Percentiles rank a stretch among this genome's conserved stretches.
Evolutionary conservation across 2,888 invertebrate species (phyloP).

Genomic region (Lasioglossum villosulum): DNA sequence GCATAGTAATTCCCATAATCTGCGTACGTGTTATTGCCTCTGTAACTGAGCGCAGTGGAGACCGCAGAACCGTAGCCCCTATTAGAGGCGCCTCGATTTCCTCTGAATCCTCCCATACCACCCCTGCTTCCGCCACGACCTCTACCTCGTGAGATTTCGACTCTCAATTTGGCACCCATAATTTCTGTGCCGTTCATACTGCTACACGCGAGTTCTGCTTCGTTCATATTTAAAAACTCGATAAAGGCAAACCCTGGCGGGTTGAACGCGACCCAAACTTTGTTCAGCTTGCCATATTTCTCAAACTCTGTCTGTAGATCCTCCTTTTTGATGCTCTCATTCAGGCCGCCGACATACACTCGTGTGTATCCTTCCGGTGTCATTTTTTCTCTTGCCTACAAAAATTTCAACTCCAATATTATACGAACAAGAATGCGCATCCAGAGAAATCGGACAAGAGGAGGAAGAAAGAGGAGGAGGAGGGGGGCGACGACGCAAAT

Average conservation of each 20-base stretch:
- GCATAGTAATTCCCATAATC: constrained; percentile 83
- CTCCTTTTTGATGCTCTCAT: constrained; percentile 95
- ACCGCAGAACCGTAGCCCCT: constrained; percentile 84
- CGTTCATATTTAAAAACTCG: constrained; percentile 94
- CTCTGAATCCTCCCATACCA: constrained; percentile 87
- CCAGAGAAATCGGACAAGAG: constrained; percentile 5
- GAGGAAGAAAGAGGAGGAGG: not conserved
- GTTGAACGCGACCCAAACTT: constrained; percentile 97
- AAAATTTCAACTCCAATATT: constrained; percentile 37
- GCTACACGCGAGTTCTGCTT: constrained; percentile 95
- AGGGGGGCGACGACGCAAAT: not conserved
- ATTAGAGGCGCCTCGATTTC: constrained; percentile 86
- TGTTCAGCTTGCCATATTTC: constrained; percentile 96
- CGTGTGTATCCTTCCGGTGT: constrained; percentile 87
- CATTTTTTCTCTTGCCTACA: constrained; percentile 75
- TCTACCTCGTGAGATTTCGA: constrained; percentile 94
- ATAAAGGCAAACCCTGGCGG: constrained; percentile 98
- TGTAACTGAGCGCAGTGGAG: constrained; percentile 84
- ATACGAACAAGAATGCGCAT: constrained; percentile 26
- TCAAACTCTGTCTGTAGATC: constrained; percentile 96
- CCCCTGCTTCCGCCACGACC: constrained; percentile 89
- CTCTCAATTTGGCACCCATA: constrained; percentile 94
- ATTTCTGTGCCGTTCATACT: constrained; percentile 95
- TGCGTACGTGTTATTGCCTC: constrained; percentile 85
- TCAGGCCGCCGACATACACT: constrained; percentile 95